A percentile compares a stretch with the other conserved stretches of the same genome.
These are phyloP conservation scores for Drosophila pseudotalamancana DNA, from an alignment of 2,888 invertebrate genomes.

Conservation along the genomic window DNA sequence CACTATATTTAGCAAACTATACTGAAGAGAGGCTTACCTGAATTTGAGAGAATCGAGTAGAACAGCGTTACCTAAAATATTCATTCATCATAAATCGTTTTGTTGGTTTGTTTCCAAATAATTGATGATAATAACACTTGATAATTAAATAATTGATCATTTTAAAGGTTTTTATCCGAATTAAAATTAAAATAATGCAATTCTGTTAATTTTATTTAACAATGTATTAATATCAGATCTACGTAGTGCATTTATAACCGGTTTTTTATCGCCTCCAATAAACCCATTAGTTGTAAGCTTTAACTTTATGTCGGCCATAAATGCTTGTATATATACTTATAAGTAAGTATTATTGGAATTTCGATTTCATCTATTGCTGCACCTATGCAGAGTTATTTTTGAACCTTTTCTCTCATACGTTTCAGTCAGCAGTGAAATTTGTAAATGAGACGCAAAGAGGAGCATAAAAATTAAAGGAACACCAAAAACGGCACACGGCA, in stretches of 20 bases:
- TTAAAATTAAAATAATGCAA: no score
- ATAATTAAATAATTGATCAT: no score
- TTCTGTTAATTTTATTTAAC: no score
- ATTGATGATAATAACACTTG: no score
- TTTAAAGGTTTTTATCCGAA: no score
- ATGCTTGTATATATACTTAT: background rate
- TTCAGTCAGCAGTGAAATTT: conserved; percentile 37
- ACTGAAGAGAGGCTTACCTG: no score
- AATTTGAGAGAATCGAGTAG: background rate
- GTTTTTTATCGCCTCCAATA: background rate
- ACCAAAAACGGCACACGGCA: conserved; percentile 52
- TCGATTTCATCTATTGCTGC: background rate
- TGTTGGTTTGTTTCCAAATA: no score
- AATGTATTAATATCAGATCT: background rate
- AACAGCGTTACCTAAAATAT: background rate
- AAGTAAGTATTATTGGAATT: background rate
- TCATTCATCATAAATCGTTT: no score
- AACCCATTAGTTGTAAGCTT: background rate
- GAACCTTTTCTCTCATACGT: conserved; percentile 6
- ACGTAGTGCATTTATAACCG: background rate
- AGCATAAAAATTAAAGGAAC: conserved; percentile 64
- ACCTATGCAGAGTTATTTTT: background rate
- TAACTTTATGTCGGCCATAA: background rate
- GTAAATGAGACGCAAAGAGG: conserved; percentile 62
- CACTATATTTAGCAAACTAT: no score